Percentiles rank a stretch among this genome's conserved stretches.
Evolutionary conservation across 2,797 vertebrate species (phyloP).

Genomic region (Brotula barbata): DNA sequence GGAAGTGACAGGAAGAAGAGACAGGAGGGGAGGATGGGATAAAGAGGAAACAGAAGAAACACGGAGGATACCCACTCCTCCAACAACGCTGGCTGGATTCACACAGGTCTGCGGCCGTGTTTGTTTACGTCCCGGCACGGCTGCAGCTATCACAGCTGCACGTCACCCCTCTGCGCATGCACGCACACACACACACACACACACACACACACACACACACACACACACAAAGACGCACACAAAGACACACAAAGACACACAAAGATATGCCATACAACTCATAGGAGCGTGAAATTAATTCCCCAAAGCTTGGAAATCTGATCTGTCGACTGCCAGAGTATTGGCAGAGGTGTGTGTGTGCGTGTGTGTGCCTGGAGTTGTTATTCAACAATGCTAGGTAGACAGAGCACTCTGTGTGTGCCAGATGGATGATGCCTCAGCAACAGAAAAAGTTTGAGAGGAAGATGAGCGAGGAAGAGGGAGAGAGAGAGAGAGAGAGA

Average conservation of each 20-base stretch:
- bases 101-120: no score
- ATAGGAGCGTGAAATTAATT: conserved; percentile 11
- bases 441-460: not conserved
- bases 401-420: not conserved
- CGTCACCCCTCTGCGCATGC: not conserved
- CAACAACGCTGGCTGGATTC: no score
- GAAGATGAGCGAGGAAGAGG: not conserved
- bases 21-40: no score
- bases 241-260: not conserved
- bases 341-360: not conserved
- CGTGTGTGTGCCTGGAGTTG: no score
- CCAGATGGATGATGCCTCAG: not conserved
- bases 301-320: conserved; percentile 4
- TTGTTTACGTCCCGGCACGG: no score
- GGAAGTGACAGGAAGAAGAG: no score
- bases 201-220: conserved; percentile 11
- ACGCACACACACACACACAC: conserved; percentile 9
- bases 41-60: no score
- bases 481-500: conserved; percentile 1
- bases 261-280: not conserved
- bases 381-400: no score
- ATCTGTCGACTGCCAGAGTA: conserved; percentile 24
- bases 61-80: no score
- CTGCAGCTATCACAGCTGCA: no score
- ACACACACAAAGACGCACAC: not conserved